phyloP scores from a whole-genome alignment of 2,113 vertebrate species.

The Petrocephalus zakoni region DNA sequence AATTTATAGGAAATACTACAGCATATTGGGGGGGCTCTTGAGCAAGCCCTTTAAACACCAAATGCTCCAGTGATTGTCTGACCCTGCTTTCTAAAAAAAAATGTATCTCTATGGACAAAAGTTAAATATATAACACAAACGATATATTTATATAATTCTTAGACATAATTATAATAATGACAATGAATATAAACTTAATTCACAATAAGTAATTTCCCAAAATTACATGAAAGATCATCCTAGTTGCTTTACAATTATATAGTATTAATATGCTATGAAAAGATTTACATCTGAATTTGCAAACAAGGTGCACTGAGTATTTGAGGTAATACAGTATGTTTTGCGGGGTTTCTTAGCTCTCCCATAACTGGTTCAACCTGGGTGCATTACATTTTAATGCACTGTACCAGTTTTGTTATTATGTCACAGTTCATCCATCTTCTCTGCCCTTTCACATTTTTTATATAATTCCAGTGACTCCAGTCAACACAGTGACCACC shows the following conservation, averaged over 20 bases:
- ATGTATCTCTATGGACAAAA: background rate
- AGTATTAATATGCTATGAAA: background rate
- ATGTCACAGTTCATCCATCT: background rate
- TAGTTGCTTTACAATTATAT: background rate
- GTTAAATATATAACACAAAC: background rate
- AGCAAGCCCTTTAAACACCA: background rate
- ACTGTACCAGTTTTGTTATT: background rate
- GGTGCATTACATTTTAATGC: background rate
- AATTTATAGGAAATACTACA: background rate
- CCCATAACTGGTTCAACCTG: background rate
- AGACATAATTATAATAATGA: background rate
- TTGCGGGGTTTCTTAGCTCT: background rate
- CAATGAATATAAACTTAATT: background rate
- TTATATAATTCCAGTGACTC: background rate
- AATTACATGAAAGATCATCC: background rate
- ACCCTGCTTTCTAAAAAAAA: background rate
- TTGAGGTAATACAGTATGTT: background rate
- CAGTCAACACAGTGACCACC: constrained; percentile 20
- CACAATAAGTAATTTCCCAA: background rate
- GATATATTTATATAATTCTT: background rate
- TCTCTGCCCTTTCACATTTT: background rate
- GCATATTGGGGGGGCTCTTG: background rate
- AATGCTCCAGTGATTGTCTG: background rate
- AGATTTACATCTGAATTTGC: background rate
- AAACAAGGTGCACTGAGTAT: background rate